Evolutionary conservation across 2,113 vertebrate genomes (phyloP), one percentile per base, ranked within the genome.

Genomic region (Cinclus mexicanus): DNA sequence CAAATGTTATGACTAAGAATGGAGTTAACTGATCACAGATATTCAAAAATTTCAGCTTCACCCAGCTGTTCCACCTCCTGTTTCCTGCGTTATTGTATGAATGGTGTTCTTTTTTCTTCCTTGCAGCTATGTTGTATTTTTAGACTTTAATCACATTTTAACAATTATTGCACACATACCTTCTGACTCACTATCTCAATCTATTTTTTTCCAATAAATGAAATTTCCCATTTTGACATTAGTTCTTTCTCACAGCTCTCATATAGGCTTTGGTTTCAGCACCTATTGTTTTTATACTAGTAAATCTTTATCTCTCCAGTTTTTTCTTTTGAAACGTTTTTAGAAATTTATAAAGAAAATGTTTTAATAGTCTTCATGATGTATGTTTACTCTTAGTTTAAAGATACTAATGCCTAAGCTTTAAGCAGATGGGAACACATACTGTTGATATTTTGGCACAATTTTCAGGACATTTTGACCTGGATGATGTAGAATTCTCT

Each of bases 81-180:
- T 76, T 90, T 72, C 68, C 59, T 83, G 25, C 23, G 63, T 71
- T 69, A 57, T 37, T 65, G 12, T 77, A 91, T 63, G 53, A 94
- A 77, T 50, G 0, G 78, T 25, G 5, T 49, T 85, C 14, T 52
- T 94, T 70, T 81, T 64, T 35, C 33, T 80, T 86, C 71, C 68
- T 70, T 68, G 63, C 18, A 42, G 35, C 12, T 78, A 33, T 67
- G n/a, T 29, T 75, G 19, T 52, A 90, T 67, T 91, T 89, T 93
- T 71, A 87, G 72, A 85, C 19, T 92, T 89, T 65, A 89, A 81
- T 61, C 39, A 55, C 20, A 89, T 95, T 91, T 89, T 42, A 92
- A 57, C 28, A 76, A 55, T 80, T 70, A 16, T 56, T 92, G 60
- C 24, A 76, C 37, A 64, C 28, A 57, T 44, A 56, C 35, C n/a